phyloP scores from a whole-genome alignment of 1,140 invertebrate species.

The Ostrea denselamellosa region DNA sequence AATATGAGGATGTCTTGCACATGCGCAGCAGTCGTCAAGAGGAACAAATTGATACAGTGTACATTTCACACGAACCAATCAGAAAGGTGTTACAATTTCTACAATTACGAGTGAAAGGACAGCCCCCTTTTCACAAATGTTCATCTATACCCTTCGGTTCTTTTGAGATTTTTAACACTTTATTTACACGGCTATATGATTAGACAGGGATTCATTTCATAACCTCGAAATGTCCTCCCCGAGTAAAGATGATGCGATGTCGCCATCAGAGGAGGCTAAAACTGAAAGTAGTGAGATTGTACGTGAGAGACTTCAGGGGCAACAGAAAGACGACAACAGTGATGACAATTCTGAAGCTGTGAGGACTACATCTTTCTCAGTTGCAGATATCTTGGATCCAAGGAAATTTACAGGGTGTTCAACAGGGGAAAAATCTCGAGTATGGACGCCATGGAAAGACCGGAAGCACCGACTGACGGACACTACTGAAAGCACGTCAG shows the following conservation, averaged over 20 bases:
- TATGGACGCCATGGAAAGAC: conserved; percentile 62
- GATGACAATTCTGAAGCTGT: conserved; percentile 21
- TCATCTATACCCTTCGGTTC: conserved; percentile 49
- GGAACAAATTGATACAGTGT: conserved; percentile 46
- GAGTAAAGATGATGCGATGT: background rate
- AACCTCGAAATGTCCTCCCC: background rate
- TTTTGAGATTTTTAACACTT: conserved; percentile 53
- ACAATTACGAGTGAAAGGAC: conserved; percentile 46
- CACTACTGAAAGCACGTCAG: conserved; percentile 43
- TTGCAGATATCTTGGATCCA: conserved; percentile 66
- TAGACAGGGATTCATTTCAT: background rate
- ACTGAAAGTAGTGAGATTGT: conserved; percentile 9
- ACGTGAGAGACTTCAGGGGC: conserved; percentile 2
- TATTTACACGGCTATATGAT: conserved; percentile 33
- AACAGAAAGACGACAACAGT: conserved; percentile 9
- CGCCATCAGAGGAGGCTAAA: conserved; percentile 16
- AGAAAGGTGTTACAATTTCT: conserved; percentile 49
- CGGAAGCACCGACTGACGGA: conserved; percentile 46
- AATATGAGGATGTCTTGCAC: conserved; percentile 21
- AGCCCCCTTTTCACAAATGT: conserved; percentile 50
- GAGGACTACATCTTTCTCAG: conserved; percentile 62
- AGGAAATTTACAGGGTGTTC: conserved; percentile 59
- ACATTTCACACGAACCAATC: conserved; percentile 55
- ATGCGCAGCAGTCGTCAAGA: conserved; percentile 42
- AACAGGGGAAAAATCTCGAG: conserved; percentile 44